Evolutionary conservation across 2,797 vertebrate genomes (phyloP).

Genomic region (Muraenolepis orangiensis): DNA sequence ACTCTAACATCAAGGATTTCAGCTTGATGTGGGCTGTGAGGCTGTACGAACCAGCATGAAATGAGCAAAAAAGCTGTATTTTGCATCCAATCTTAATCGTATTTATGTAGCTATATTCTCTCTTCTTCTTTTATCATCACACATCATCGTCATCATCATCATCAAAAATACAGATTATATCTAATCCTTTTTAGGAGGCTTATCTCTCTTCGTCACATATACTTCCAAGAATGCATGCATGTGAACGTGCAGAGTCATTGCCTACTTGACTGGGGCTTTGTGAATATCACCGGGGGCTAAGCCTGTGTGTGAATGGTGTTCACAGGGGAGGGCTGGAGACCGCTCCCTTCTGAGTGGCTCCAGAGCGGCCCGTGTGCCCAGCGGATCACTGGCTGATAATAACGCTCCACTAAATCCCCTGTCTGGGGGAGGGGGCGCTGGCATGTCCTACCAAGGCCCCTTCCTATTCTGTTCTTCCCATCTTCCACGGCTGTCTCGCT

Average conservation of each 20-base stretch:
- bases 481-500: constrained; percentile 35
- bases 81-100: not conserved
- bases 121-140: not conserved
- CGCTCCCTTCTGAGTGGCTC: constrained; percentile 50
- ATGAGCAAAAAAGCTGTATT: not conserved
- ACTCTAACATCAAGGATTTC: not conserved
- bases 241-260: constrained; percentile 41
- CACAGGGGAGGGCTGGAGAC: constrained; percentile 51
- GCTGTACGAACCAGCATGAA: not conserved
- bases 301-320: constrained; percentile 50
- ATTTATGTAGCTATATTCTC: not conserved
- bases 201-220: not conserved
- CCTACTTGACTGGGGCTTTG: constrained; percentile 33
- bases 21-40: not conserved
- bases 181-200: not conserved
- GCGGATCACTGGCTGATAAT: constrained; percentile 65
- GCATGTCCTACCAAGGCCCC: constrained; percentile 61
- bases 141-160: not conserved
- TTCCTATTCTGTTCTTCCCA: constrained; percentile 32
- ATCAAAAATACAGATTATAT: not conserved
- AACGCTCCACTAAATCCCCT: constrained; percentile 65
- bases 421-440: constrained; percentile 43
- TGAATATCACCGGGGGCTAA: constrained; percentile 54
- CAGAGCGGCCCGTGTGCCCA: constrained; percentile 58
- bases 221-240: not conserved